Conservation (phyloP, 2,797 vertebrate genomes). For the Triplophysa bombifrons region DNA sequence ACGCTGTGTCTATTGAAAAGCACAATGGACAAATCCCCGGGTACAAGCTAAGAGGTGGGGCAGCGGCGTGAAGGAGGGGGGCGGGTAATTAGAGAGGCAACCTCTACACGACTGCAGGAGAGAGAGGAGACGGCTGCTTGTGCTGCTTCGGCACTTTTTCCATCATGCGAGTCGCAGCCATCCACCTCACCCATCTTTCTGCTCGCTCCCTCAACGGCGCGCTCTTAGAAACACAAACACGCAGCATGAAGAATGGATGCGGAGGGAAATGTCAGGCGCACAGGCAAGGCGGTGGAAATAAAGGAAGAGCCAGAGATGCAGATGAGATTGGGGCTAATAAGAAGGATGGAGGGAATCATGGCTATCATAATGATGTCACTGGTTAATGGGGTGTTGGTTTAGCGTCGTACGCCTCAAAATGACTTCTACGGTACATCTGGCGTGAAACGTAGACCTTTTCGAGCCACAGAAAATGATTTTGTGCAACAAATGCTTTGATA, state of each 20-base stretch:
- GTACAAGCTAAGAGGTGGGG: conserved; percentile 39
- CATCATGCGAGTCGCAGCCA: conserved; percentile 23
- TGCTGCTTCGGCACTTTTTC: conserved; percentile 51
- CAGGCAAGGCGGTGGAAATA: conserved; percentile 28
- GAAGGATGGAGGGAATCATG: conserved; percentile 41
- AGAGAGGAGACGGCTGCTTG: conserved; percentile 22
- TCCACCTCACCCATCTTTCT: conserved; percentile 25
- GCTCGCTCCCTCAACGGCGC: not conserved
- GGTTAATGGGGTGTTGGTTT: conserved; percentile 46
- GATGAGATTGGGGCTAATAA: conserved; percentile 39
- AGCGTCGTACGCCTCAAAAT: conserved; percentile 31
- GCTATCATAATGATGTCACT: conserved; percentile 50
- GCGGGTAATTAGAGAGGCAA: conserved; percentile 32
- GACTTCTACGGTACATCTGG: conserved; percentile 7
- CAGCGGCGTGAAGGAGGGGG: conserved; percentile 9
- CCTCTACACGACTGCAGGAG: conserved; percentile 33
- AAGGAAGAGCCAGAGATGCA: conserved; percentile 34
- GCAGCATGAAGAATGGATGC: conserved; percentile 43
- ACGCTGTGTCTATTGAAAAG: conserved; percentile 49
- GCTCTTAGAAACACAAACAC: conserved; percentile 30
- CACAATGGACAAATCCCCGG: conserved; percentile 53
- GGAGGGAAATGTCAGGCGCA: conserved; percentile 23
- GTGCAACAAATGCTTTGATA: conserved; percentile 1
- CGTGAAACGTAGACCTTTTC: conserved; percentile 18
- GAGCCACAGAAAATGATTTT: conserved; percentile 9